Conservation (phyloP, 2,113 vertebrate genomes). For the Odobenus rosmarus region DNA sequence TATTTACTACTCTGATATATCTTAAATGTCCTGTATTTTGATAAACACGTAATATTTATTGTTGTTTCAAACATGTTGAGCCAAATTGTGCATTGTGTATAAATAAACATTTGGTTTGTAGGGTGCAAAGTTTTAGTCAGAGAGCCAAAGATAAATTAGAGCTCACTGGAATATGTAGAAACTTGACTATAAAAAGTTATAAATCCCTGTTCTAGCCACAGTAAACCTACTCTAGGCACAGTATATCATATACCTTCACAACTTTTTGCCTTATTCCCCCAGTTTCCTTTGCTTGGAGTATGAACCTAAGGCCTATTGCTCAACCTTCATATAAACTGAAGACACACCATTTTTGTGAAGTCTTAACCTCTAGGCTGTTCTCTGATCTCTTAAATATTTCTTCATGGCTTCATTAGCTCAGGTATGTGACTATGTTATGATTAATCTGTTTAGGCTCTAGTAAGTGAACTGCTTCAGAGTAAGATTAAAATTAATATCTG, state of each 20-base stretch:
- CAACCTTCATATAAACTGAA: background rate
- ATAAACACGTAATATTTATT: background rate
- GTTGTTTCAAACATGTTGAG: background rate
- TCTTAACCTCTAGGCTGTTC: background rate
- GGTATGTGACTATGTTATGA: background rate
- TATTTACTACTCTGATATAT: background rate
- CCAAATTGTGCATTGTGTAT: background rate
- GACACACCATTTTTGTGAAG: background rate
- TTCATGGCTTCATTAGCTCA: background rate
- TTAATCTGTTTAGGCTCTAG: background rate
- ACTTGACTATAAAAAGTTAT: background rate
- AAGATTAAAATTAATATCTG: background rate
- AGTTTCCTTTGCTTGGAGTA: background rate
- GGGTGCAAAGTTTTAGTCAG: background rate
- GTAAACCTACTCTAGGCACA: background rate
- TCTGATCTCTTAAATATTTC: background rate
- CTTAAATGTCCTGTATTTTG: background rate
- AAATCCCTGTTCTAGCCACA: background rate
- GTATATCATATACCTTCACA: background rate
- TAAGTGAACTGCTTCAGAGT: background rate
- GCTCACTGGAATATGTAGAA: background rate
- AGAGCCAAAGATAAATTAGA: background rate
- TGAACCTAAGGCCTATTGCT: fast-evolving
- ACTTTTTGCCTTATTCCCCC: background rate
- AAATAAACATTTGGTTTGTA: background rate